A percentile compares a stretch with the other conserved stretches of the same genome.
These are phyloP conservation scores for Pristionchus fissidentatus DNA, from an alignment of 2,888 invertebrate genomes.

Conservation along the genomic window DNA sequence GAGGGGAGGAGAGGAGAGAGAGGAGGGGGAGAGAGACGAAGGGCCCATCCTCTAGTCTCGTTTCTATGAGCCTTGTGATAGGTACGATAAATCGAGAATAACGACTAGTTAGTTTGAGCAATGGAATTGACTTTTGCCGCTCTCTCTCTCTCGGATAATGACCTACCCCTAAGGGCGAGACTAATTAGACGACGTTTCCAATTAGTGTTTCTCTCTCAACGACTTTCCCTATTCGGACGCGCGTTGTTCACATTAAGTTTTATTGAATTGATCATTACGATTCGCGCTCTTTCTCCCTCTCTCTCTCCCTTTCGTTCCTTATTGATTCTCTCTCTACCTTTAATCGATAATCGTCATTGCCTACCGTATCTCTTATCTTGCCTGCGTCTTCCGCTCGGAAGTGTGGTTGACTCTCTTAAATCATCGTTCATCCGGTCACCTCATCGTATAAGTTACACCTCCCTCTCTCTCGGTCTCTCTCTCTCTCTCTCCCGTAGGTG, in stretches of 20 bases:
- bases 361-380: background rate
- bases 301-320: background rate
- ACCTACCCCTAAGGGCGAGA: background rate
- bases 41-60: slow-evolving; percentile 28
- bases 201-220: background rate
- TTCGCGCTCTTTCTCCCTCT: slow-evolving; percentile 24
- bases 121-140: slow-evolving; percentile 11
- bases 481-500: slow-evolving; percentile 12
- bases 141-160: background rate
- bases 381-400: background rate
- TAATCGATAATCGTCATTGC: no score
- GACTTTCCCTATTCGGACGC: background rate
- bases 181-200: background rate
- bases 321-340: background rate
- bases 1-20: background rate
- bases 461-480: slow-evolving; percentile 22
- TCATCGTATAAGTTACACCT: slow-evolving; percentile 33
- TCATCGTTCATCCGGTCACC: background rate
- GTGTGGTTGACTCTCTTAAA: background rate
- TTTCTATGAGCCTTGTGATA: slow-evolving; percentile 42
- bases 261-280: slow-evolving; percentile 39
- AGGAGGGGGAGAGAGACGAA: slow-evolving; percentile 1
- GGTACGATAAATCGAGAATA: slow-evolving; percentile 46
- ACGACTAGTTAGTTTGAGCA: slow-evolving; percentile 40
- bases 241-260: slow-evolving; percentile 38